Base-by-base conservation (phyloP, 2,888 invertebrate species). In the Drepanosiphum platanoidis region DNA sequence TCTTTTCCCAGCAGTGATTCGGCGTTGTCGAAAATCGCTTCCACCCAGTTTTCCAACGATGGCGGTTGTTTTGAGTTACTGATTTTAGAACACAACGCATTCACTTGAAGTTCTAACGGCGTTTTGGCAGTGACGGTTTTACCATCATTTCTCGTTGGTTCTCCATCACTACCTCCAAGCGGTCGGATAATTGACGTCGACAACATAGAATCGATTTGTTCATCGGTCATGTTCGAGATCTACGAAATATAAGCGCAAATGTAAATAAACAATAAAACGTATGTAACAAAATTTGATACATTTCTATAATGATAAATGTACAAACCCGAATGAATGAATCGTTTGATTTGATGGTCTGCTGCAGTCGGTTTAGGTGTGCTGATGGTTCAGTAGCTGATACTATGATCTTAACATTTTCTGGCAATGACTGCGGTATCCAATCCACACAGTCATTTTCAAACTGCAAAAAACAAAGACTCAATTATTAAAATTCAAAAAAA, bases 361-460 rank as follows among this genome's bases (percentile, higher is more conserved):
- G 77, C 32, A 84, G 70, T 22, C 5, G 46, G 9, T 84, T 75
- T 2, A 77, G n/a, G 5, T 84, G 77, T 1, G 58, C 7, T 11
- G 87, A 87, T 66, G 86, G 80, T 70, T 88, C 87, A 27, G 86
- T 86, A 88, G 93, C 92, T 11, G 95, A 94, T 88, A 95, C 90
- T 86, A 96, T 93, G 88, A 96, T 90, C 90, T 95, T 95, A 79
- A 94, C 93, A 89, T 94, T 93, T 83, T 92, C 92, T 7, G 95
- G 95, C 87, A 96, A 90, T 77, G 92, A 92, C 81, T 91, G 91
- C 9, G 96, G 95, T 87, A 96, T 91, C 96, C 96, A 96, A 87
- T 93, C 91, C 61, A 94, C 90, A 88, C 32, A 88, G 88, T 86
- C 87, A 87, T 81, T 89, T 87, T 89, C 88, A 86, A 34, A 88